Percentiles rank a stretch among this genome's conserved stretches.
phyloP scores from a whole-genome alignment of 64 coral and sea anemone species.

The Porites lutea region DNA sequence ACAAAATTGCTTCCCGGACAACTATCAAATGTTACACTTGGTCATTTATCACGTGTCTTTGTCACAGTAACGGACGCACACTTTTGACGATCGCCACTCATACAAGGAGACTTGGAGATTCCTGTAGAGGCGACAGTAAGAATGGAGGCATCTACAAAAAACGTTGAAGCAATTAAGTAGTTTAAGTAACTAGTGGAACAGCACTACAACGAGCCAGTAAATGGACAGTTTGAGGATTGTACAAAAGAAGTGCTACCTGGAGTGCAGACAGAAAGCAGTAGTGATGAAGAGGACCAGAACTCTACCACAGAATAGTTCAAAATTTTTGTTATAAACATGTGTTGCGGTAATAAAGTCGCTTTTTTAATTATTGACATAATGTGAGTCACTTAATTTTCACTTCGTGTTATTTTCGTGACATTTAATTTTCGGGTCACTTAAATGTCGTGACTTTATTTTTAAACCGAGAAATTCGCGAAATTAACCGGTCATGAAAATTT shows the following conservation, averaged over 20 bases:
- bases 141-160: conserved; percentile 43
- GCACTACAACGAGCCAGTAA: conserved; percentile 55
- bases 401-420: too few relatives aligned
- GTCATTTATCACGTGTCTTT: conserved; percentile 53
- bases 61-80: conserved; percentile 66
- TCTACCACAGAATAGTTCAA: neutral
- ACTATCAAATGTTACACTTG: conserved; percentile 52
- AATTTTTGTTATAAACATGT: too few relatives aligned
- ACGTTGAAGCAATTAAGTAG: conserved; percentile 34
- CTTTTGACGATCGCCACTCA: conserved; percentile 47
- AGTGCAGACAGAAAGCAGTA: conserved; percentile 48
- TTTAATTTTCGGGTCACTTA: too few relatives aligned
- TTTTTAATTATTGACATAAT: too few relatives aligned
- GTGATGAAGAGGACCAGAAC: conserved; percentile 45
- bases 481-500: too few relatives aligned
- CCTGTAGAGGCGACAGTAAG: conserved; percentile 54
- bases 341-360: too few relatives aligned
- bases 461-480: too few relatives aligned
- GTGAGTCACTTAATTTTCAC: too few relatives aligned
- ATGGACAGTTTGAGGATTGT: conserved; percentile 41
- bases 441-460: too few relatives aligned
- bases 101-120: conserved; percentile 45
- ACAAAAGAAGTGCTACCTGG: conserved; percentile 46
- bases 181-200: conserved; percentile 17
- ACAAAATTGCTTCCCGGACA: conserved; percentile 41